phyloP scores from a whole-genome alignment of 2,113 vertebrate species.

The Papio anubis region DNA sequence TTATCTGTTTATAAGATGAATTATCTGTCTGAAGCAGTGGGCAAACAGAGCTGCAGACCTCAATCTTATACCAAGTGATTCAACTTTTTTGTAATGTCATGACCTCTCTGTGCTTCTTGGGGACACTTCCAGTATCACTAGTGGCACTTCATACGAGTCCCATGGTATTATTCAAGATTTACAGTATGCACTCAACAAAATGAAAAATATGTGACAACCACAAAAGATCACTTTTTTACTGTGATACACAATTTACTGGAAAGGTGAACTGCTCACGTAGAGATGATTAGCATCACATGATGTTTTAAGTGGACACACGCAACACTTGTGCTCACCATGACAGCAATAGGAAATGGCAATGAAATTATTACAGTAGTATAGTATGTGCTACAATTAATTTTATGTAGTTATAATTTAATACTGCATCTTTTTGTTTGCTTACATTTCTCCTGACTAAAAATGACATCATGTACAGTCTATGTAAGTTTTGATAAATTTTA shows the following conservation, averaged over 20 bases:
- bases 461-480: neutral
- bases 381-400: neutral
- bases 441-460: neutral
- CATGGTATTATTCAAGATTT: neutral
- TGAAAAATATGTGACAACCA: neutral
- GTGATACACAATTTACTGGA: neutral
- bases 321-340: neutral
- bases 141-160: neutral
- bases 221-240: neutral
- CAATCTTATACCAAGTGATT: neutral
- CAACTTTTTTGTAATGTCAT: neutral
- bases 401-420: neutral
- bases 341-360: neutral
- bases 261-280: neutral
- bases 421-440: neutral
- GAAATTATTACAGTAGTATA: neutral
- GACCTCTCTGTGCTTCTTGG: neutral
- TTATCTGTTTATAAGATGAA: neutral
- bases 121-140: neutral
- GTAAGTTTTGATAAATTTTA: neutral
- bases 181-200: neutral
- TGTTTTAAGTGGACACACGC: neutral
- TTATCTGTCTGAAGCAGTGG: neutral
- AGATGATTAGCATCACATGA: neutral
- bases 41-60: neutral